Evolutionary conservation across 2,113 vertebrate genomes (phyloP).

Genomic region (Indicator maculatus): DNA sequence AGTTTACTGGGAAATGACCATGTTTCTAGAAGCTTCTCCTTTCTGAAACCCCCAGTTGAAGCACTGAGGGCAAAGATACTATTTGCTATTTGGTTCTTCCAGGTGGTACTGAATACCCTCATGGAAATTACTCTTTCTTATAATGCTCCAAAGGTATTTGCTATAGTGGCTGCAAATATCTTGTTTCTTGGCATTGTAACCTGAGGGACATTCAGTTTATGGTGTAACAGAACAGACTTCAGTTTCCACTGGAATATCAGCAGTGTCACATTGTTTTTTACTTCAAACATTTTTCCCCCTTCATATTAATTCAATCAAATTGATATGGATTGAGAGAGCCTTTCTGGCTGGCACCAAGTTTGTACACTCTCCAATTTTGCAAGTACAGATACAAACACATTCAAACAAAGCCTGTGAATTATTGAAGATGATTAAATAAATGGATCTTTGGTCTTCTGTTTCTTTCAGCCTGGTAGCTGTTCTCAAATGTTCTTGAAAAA

Average conservation of each 20-base stretch:
- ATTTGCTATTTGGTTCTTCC: not conserved
- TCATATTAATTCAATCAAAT: not conserved
- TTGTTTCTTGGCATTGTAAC: not conserved
- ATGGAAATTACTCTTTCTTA: not conserved
- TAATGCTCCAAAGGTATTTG: not conserved
- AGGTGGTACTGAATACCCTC: not conserved
- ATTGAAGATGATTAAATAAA: constrained; percentile 32
- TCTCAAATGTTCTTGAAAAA: constrained; percentile 19
- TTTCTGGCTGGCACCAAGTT: not conserved
- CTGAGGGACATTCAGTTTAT: not conserved
- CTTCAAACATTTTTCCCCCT: not conserved
- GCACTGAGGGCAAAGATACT: not conserved
- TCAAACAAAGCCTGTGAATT: constrained; percentile 8
- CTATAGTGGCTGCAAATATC: not conserved
- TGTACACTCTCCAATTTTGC: not conserved
- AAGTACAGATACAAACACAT: not conserved
- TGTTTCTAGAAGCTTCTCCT: not conserved
- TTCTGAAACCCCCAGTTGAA: not conserved
- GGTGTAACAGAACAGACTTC: not conserved
- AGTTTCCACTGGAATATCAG: not conserved
- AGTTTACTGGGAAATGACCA: not conserved
- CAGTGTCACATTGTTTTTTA: not conserved
- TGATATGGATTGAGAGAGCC: not conserved
- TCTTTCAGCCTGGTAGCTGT: not conserved
- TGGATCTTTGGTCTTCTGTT: constrained; percentile 5